Conservation (phyloP, 64 coral and sea anemone species). For the Montipora capricornis region DNA sequence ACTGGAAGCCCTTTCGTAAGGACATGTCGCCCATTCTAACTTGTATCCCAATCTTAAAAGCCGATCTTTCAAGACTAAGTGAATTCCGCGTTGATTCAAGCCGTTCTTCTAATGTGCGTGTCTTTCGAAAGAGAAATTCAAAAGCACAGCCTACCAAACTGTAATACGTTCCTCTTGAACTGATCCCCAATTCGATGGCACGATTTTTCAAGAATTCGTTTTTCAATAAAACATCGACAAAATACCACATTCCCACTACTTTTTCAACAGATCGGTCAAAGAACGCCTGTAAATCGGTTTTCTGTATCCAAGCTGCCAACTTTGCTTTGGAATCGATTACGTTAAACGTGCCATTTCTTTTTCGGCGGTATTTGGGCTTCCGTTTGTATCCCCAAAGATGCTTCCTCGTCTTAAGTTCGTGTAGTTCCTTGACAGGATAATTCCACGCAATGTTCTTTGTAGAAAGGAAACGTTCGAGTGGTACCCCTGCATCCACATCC, state of each 20-base stretch:
- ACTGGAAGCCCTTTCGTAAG: not conserved
- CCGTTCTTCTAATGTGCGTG: not conserved
- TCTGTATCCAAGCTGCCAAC: not conserved
- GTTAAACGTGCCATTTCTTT: not conserved
- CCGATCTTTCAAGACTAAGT: not conserved
- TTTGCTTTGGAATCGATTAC: not conserved
- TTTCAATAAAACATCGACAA: slow-evolving; percentile 12
- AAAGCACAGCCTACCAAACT: slow-evolving; percentile 51
- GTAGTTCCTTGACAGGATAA: slow-evolving; percentile 8
- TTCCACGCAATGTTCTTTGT: slow-evolving; percentile 49
- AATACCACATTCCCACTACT: slow-evolving; percentile 29
- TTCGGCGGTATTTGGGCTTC: not conserved
- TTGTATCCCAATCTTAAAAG: slow-evolving; percentile 30
- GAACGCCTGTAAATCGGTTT: not conserved
- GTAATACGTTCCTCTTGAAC: not conserved
- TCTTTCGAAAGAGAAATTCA: slow-evolving; percentile 55
- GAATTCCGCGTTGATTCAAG: slow-evolving; percentile 1
- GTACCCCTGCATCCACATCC: not conserved
- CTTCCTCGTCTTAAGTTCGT: slow-evolving; percentile 6
- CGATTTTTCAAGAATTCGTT: slow-evolving; percentile 19
- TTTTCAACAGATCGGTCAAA: slow-evolving; percentile 43
- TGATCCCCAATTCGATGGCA: not conserved
- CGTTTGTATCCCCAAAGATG: slow-evolving; percentile 31
- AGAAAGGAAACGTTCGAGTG: slow-evolving; percentile 1
- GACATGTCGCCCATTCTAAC: slow-evolving; percentile 36